These are phyloP conservation scores for Balearica regulorum DNA, from an alignment of 2,797 vertebrate species.

Conservation along the genomic window DNA sequence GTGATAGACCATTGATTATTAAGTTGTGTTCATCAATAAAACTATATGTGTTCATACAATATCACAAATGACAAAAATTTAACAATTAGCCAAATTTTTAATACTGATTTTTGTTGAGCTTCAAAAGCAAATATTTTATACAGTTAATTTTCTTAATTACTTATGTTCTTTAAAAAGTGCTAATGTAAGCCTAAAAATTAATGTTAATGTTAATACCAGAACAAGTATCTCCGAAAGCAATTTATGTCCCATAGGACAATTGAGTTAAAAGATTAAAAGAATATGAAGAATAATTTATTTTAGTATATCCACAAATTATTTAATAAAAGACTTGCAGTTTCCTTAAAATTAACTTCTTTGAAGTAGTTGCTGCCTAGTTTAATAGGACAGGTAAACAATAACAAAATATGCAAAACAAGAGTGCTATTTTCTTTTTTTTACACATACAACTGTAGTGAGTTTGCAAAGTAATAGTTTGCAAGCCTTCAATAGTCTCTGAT, in stretches of 20 bases:
- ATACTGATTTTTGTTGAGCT: background rate
- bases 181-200: background rate
- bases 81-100: background rate
- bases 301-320: background rate
- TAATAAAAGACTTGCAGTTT: background rate
- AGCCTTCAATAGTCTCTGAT: background rate
- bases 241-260: background rate
- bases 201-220: conserved; percentile 3
- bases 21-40: background rate
- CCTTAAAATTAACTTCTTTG: background rate
- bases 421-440: background rate
- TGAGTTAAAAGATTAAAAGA: conserved; percentile 28
- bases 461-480: background rate
- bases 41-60: background rate
- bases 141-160: background rate
- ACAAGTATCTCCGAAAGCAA: background rate
- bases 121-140: background rate
- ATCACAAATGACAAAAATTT: background rate
- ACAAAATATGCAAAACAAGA: background rate
- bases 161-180: background rate
- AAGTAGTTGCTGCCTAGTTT: background rate
- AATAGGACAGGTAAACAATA: background rate
- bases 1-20: background rate
- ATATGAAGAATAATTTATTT: conserved; percentile 11
- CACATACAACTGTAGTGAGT: rapidly evolving